Conservation (phyloP, 2,888 invertebrate genomes). For the Sylvicola cinctus region DNA sequence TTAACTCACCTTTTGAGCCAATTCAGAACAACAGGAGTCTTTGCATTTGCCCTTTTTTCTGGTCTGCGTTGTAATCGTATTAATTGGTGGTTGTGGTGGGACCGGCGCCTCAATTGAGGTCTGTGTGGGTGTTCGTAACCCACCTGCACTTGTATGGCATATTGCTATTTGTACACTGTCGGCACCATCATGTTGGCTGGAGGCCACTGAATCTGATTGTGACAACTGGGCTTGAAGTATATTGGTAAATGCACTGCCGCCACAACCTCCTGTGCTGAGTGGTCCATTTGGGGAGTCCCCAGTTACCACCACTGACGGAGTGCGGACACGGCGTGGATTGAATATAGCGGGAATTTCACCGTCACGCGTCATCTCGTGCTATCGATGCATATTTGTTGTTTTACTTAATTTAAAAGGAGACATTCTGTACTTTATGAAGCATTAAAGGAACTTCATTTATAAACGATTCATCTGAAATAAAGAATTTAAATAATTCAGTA, state of each 20-base stretch:
- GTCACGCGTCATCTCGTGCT: conserved; percentile 37
- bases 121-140: conserved; percentile 12
- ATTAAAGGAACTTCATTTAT: too few relatives aligned
- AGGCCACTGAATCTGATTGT: conserved; percentile 32
- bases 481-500: too few relatives aligned
- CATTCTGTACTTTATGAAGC: too few relatives aligned
- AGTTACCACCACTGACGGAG: conserved; percentile 48
- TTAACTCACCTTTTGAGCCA: conserved; percentile 51
- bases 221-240: conserved; percentile 23
- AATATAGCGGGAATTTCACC: conserved; percentile 64
- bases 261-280: conserved; percentile 13
- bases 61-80: conserved; percentile 11
- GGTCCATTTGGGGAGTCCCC: conserved; percentile 34
- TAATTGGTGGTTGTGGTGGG: not conserved
- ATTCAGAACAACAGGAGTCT: conserved; percentile 58
- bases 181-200: conserved; percentile 40
- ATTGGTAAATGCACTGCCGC: conserved; percentile 25
- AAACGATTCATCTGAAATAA: too few relatives aligned
- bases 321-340: conserved; percentile 49
- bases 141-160: conserved; percentile 6
- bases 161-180: conserved; percentile 14
- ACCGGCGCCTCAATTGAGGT: conserved; percentile 10
- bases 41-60: conserved; percentile 32
- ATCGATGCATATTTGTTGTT: too few relatives aligned
- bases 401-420: too few relatives aligned